Evolutionary conservation across 2,888 invertebrate species (phyloP), one percentile per base, ranked within the genome.

Genomic region (Acleris literana): DNA sequence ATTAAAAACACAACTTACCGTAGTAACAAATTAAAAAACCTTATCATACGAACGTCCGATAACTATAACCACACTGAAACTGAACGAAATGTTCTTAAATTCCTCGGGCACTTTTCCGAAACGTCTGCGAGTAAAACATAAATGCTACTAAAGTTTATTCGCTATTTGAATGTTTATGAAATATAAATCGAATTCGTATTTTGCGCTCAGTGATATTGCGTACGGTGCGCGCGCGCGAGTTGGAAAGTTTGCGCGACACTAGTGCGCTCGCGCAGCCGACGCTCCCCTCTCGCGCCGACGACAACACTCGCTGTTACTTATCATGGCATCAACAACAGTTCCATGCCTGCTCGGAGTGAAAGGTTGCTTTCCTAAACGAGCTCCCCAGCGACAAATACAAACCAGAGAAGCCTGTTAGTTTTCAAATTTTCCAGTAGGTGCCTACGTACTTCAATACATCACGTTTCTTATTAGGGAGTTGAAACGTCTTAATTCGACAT

Each of bases 11-110:
- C 70, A 71, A 85, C 87, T 87, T 77, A 89, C 90, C 86, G 76
- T 74, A 79, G 72, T 81, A 75, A 77, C 75, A 82, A 88, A 87
- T 82, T 81, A 78, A 79, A 83, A 83, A 80, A 80, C 72, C 78
- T 82, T 80, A 79, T 80, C 80, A 72, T 71, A 71, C 71, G 73
- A 72, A 68, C 20, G 52, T 51, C 56, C 66, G 56, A 65, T 65
- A 63, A 63, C 56, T 63, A 54, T 9, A 60, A 56, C 59, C 59
- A 57, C 74, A 73, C 74, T 69, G 49, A 49, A 71, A 64, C 52
- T 49, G 20, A 25, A 46, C 25, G 46, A 57, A 57, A 55, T 43
- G 22, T 55, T 55, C 44, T 44, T n/a, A 57, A 25, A 57, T 52
- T 56, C 44, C 49, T 60, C 51, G 11, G 54, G 22, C 3, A 11